These are phyloP conservation scores for Sebastes itinus DNA, from an alignment of 2,797 vertebrate species.

Conservation along the genomic window DNA sequence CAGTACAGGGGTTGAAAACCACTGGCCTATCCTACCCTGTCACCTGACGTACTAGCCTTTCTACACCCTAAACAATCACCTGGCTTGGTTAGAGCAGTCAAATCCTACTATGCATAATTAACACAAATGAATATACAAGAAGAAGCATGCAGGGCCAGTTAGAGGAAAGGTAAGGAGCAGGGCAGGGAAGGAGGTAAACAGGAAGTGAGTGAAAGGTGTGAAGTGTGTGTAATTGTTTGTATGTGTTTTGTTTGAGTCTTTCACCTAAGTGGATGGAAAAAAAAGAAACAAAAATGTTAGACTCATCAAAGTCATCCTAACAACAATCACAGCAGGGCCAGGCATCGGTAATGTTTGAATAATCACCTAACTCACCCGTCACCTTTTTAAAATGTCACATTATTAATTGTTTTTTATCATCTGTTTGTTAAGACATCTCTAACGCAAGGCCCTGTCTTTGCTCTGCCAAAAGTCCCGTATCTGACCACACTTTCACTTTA, in stretches of 20 bases:
- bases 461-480: background rate
- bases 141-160: conserved; percentile 48
- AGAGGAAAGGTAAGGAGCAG: conserved; percentile 36
- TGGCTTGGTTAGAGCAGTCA: background rate
- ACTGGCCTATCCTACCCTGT: conserved; percentile 11
- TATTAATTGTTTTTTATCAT: background rate
- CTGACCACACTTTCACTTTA: background rate
- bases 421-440: background rate
- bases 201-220: conserved; percentile 8
- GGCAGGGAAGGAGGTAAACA: conserved; percentile 36
- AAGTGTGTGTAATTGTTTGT: conserved; percentile 52
- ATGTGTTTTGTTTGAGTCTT: conserved; percentile 63
- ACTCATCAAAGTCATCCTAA: conserved; percentile 18
- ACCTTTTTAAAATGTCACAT: background rate
- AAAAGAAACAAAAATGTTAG: conserved; percentile 64
- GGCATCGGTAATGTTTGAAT: background rate
- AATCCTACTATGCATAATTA: background rate
- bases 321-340: conserved; percentile 3
- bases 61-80: conserved; percentile 1
- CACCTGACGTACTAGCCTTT: conserved; percentile 8
- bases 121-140: conserved; percentile 12
- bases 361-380: conserved; percentile 5
- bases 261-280: conserved; percentile 82
- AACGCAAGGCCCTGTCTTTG: background rate
- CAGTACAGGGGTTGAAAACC: conserved; percentile 44